phyloP scores from a whole-genome alignment of 1,140 invertebrate species.

The Holcopasites calliopsidis region DNA sequence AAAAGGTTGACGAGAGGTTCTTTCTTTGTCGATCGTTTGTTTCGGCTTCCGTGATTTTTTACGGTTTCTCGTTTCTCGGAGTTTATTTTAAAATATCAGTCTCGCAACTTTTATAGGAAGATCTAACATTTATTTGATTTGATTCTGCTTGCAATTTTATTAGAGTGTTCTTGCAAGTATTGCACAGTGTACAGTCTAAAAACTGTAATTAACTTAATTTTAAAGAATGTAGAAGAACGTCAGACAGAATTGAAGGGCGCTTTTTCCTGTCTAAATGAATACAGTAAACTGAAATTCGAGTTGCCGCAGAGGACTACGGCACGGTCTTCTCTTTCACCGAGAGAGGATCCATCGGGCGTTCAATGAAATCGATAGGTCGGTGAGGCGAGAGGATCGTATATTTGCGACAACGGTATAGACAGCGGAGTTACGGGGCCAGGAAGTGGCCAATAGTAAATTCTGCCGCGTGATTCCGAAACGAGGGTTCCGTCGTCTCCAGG shows the following conservation, averaged over 20 bases:
- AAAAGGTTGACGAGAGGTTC: too few relatives aligned
- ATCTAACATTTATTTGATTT: too few relatives aligned
- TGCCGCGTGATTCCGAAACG: slow-evolving; percentile 40
- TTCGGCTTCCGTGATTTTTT: not conserved
- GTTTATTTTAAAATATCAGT: too few relatives aligned
- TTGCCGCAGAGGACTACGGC: not conserved
- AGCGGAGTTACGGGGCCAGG: slow-evolving; percentile 16
- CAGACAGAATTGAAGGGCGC: not conserved
- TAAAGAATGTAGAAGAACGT: not conserved
- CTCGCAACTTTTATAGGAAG: too few relatives aligned
- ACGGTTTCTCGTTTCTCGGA: too few relatives aligned
- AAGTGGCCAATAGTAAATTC: slow-evolving; percentile 58
- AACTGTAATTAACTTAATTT: too few relatives aligned
- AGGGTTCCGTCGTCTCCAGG: slow-evolving; percentile 20
- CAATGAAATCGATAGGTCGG: slow-evolving; percentile 16
- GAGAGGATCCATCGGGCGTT: not conserved
- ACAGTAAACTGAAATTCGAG: slow-evolving; percentile 8
- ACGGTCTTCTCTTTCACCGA: not conserved
- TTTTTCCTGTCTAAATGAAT: slow-evolving; percentile 5
- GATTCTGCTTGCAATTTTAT: too few relatives aligned
- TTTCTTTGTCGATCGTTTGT: not conserved
- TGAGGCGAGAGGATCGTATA: not conserved
- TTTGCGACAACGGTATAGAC: not conserved
- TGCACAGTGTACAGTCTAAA: too few relatives aligned
- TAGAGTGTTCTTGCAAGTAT: too few relatives aligned